phyloP scores from a whole-genome alignment of 2,797 vertebrate genomes.

The Spatula clypeata region DNA sequence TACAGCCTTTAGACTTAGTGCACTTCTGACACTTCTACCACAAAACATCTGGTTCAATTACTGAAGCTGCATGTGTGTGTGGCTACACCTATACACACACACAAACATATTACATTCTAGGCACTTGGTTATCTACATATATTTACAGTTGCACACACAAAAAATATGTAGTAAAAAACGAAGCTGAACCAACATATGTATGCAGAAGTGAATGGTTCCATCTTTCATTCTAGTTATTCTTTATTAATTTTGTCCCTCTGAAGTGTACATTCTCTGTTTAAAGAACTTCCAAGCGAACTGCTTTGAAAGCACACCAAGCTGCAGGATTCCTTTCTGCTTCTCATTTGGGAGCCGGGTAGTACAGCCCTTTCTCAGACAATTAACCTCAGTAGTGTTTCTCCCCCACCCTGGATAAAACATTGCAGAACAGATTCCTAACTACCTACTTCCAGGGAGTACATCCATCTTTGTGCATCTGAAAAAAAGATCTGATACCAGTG shows the following conservation, averaged over 20 bases:
- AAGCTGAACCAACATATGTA: neutral
- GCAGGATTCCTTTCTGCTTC: neutral
- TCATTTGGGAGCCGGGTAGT: neutral
- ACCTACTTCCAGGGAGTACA: neutral
- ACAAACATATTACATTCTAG: neutral
- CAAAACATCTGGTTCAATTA: conserved; percentile 30
- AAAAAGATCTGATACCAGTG: neutral
- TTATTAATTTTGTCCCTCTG: neutral
- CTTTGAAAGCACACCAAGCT: neutral
- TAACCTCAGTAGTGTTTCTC: neutral
- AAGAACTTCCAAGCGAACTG: neutral
- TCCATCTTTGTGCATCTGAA: neutral
- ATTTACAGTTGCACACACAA: neutral
- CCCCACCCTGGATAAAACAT: neutral
- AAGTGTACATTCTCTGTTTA: neutral
- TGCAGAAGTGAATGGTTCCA: neutral
- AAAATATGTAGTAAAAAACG: neutral
- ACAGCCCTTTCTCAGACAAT: neutral
- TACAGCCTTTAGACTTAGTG: conserved; percentile 8
- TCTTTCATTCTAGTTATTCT: neutral
- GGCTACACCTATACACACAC: neutral
- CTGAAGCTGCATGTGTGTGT: accelerated
- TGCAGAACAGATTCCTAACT: neutral
- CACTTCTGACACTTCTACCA: conserved; percentile 11
- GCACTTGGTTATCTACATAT: neutral